Conservation (phyloP, 1,140 invertebrate species). For the Mizuhopecten yessoensis region DNA sequence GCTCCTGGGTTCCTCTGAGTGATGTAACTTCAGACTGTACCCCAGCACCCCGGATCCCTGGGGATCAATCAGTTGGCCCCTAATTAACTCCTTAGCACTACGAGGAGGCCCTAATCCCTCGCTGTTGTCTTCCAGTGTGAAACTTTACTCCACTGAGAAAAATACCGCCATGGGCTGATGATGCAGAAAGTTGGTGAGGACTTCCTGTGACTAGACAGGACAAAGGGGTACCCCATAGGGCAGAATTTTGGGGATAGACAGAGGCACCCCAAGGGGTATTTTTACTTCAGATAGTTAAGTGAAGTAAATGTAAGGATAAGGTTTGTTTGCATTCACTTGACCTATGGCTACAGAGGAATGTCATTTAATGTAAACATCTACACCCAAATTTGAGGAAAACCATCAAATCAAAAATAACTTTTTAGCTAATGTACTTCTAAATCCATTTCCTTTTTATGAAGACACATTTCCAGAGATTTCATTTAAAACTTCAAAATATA, state of each 20-base stretch:
- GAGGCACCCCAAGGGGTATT: neutral
- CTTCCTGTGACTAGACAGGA: conserved; percentile 5
- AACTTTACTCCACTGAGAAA: neutral
- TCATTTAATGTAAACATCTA: too few relatives aligned
- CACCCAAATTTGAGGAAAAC: too few relatives aligned
- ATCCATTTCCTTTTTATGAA: too few relatives aligned
- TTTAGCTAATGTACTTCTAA: too few relatives aligned
- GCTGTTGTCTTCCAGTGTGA: neutral
- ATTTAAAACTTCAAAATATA: too few relatives aligned
- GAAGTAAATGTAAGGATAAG: too few relatives aligned
- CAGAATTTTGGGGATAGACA: neutral
- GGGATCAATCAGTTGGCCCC: conserved; percentile 19
- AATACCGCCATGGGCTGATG: neutral
- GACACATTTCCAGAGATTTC: too few relatives aligned
- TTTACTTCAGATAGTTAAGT: too few relatives aligned
- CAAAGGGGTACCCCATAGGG: neutral
- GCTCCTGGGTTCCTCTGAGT: neutral
- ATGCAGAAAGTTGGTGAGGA: conserved; percentile 11
- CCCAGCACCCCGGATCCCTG: neutral
- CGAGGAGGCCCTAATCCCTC: neutral
- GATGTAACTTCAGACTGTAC: neutral
- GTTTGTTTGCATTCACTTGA: too few relatives aligned
- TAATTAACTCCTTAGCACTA: neutral
- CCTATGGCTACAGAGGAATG: too few relatives aligned
- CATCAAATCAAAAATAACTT: too few relatives aligned